Base-by-base conservation (phyloP, 2,888 invertebrate genomes). In the Odontocolon sp. region DNA sequence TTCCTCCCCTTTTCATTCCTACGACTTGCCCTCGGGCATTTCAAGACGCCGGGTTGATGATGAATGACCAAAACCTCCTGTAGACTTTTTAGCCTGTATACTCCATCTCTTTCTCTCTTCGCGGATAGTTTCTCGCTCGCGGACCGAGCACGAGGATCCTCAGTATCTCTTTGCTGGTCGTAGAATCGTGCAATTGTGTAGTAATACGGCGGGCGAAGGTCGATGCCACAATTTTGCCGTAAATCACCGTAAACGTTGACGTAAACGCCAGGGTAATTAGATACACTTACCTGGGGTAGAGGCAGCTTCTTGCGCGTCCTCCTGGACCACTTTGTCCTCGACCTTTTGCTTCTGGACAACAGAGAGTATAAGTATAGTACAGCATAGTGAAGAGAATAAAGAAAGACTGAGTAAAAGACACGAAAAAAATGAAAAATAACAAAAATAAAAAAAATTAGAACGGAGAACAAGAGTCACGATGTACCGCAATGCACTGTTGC, bases 201-300 rank as follows among this genome's bases (percentile, higher is more conserved):
- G 54, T 61, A 56, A 57, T 54, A 33, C 16, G 33, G 74, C 81
- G 84, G 82, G 79, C 83, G 88, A 90, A 89, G 89, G 89, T 89
- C 88, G 85, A 81, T 82, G 86, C 84, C 81, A 87, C 89, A 89
- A 89, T 90, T 89, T 88, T 81, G 86, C 82, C 86, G 88, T 90
- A 90, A 90, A 90, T 90, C 89, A 90, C 82, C 78, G 87, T 85
- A 88, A 90, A 90, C 84, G 88, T 89, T 89, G 88, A 89, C 88
- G 89, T 89, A 87, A 89, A 89, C 87, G 86, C 86, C 86, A 84
- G 82, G 85, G 86, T 89, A 89, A 90, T 89, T 89, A 89, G 89
- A 89, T 89, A 88, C 85, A 87, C 89, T 89, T 87, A 87, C 86
- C 82, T 77, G 81, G 79, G 83, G 82, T 82, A 80, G 57, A 82